These are phyloP conservation scores for Parasteatoda tepidariorum DNA, from an alignment of 1,140 invertebrate genomes.

Conservation along the genomic window DNA sequence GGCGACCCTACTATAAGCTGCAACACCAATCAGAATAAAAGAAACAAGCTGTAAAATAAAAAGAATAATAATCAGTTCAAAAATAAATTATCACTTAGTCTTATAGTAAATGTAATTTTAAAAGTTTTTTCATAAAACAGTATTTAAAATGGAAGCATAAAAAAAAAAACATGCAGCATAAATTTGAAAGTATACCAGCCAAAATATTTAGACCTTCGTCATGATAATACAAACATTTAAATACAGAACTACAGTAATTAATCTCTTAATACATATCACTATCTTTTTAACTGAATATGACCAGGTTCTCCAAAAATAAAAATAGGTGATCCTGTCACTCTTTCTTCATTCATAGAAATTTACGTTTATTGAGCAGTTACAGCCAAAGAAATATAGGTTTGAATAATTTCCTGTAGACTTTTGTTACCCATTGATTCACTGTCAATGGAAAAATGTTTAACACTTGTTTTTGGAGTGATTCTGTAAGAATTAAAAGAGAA, in stretches of 20 bases:
- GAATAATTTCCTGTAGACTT: too few species aligned
- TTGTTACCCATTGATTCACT: too few species aligned
- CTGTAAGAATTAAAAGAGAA: too few species aligned
- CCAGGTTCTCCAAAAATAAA: too few species aligned
- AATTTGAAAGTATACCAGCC: not conserved
- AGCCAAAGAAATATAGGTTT: too few species aligned
- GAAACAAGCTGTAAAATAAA: constrained; percentile 82
- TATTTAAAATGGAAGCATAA: not conserved
- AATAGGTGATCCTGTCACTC: too few species aligned
- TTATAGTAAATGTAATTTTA: not conserved
- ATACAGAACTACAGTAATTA: not conserved
- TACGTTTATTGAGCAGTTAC: too few species aligned
- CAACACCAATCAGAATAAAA: constrained; percentile 90
- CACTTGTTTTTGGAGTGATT: too few species aligned
- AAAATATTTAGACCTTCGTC: not conserved
- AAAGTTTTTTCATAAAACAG: not conserved
- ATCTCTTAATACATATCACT: too few species aligned
- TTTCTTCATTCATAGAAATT: too few species aligned
- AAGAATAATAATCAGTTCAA: constrained; percentile 46
- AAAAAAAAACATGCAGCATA: not conserved
- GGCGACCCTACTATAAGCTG: constrained; percentile 86
- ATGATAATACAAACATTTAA: not conserved
- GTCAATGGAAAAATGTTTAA: too few species aligned
- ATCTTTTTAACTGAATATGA: too few species aligned
- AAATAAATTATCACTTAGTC: not conserved